Evolutionary conservation across 2,797 vertebrate genomes (phyloP).

Genomic region (Anableps anableps): DNA sequence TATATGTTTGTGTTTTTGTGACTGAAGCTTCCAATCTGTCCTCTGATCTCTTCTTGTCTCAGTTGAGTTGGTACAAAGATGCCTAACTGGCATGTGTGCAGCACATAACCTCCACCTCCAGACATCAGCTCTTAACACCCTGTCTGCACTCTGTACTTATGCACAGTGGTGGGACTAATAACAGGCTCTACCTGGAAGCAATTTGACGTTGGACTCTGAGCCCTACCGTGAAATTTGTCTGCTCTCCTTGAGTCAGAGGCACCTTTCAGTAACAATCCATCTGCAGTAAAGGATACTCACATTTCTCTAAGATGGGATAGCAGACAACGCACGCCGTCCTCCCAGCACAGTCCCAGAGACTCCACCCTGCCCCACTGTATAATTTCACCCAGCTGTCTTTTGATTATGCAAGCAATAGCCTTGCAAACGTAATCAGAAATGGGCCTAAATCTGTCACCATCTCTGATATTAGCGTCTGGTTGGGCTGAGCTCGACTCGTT

Average conservation of each 20-base stretch:
- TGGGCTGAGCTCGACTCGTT: constrained; percentile 19
- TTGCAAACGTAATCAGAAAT: constrained; percentile 63
- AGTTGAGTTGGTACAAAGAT: constrained; percentile 20
- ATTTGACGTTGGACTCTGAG: constrained; percentile 63
- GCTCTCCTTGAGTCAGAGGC: constrained; percentile 60
- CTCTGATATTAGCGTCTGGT: constrained; percentile 45
- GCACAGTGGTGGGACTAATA: constrained; percentile 69
- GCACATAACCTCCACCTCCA: constrained; percentile 43
- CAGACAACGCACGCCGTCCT: constrained; percentile 29
- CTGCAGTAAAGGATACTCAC: constrained; percentile 44
- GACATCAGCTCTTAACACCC: constrained; percentile 66
- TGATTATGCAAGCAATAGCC: constrained; percentile 61
- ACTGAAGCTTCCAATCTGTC: neutral
- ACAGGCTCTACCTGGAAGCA: constrained; percentile 77
- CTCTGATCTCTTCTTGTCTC: neutral
- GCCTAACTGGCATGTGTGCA: constrained; percentile 36
- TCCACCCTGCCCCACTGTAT: constrained; percentile 65
- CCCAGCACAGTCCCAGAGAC: constrained; percentile 36
- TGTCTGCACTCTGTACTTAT: constrained; percentile 72
- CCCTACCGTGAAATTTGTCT: constrained; percentile 72
- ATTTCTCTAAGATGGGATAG: constrained; percentile 35
- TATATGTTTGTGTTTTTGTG: neutral
- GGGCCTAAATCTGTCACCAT: constrained; percentile 25
- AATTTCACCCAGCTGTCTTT: constrained; percentile 69
- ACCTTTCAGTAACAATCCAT: constrained; percentile 53